Evolutionary conservation across 2,888 invertebrate genomes (phyloP), one percentile per base, ranked within the genome.

Genomic region (Eudemis profundana): DNA sequence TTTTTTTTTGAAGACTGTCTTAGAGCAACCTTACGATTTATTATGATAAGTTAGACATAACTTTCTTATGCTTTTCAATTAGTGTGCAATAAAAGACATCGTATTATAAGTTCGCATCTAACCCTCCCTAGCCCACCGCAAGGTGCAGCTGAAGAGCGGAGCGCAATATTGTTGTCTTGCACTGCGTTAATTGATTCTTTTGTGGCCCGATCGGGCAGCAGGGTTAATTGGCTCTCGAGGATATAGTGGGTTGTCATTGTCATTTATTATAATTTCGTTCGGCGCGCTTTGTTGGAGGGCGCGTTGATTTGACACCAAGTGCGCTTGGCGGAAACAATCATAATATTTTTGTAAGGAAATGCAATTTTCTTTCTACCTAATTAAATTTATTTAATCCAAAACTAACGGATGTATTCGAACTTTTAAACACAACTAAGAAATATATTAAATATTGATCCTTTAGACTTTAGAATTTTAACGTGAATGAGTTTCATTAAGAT

Each of bases 121-220:
- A 44, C 53, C 36, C 12, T 65, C 53, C 65, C 38, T 60, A 65
- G 40, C 62, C 60, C 63, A 70, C n/a, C 66, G 77, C 77, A 79
- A 84, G 84, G 83, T 78, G 50, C 64, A 81, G 47, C 77, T 63
- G 53, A 68, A 56, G 63, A 67, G 68, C 68, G 78, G n/a, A 82
- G 83, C 81, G 85, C 85, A 83, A 83, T 85, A 86, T 83, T 86
- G 87, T 87, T 85, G 82, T 85, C 83, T 78, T 84, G 82, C 79
- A 42, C 27, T 79, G 78, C 74, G 72, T 74, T 89, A 90, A 91
- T 89, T 87, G 89, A 89, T 90, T 90, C 90, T 84, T 91, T 90
- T 90, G 90, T 38, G 33, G 3, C 33, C 40, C 50, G 40, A 33
- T 10, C 19, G 33, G n/a, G 36, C 50, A 40, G 27, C 54, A 40